phyloP scores from a whole-genome alignment of 2,888 invertebrate genomes.

The Abrostola triplasia region DNA sequence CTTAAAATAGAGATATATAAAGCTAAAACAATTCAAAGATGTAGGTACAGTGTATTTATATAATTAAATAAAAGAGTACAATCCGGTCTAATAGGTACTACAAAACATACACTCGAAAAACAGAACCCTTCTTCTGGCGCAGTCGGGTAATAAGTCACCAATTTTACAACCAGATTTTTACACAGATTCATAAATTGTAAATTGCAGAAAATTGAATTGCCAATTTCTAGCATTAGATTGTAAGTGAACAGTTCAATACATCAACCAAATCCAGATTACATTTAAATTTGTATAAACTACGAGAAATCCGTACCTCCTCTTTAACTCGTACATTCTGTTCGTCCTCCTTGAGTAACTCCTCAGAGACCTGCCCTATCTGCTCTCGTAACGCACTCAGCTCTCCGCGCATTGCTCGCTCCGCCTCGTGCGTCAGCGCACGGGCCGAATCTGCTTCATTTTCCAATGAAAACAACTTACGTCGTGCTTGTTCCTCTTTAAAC shows the following conservation, averaged over 20 bases:
- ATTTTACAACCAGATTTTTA: no score
- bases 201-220: no score
- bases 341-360: slow-evolving; percentile 70
- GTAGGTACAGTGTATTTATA: no score
- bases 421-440: slow-evolving; percentile 69
- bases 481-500: slow-evolving; percentile 80
- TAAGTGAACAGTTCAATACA: neutral
- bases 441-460: slow-evolving; percentile 70
- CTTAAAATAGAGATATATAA: no score
- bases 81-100: no score
- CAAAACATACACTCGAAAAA: no score
- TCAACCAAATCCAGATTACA: neutral
- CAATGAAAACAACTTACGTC: slow-evolving; percentile 64
- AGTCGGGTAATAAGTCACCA: no score
- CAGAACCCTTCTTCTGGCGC: no score
- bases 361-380: slow-evolving; percentile 69
- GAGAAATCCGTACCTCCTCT: slow-evolving; percentile 61
- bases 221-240: no score
- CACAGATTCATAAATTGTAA: no score
- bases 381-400: slow-evolving; percentile 73
- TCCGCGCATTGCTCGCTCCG: slow-evolving; percentile 73
- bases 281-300: neutral
- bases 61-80: no score
- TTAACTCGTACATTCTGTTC: slow-evolving; percentile 56
- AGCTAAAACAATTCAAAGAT: no score